Percentiles rank a stretch among this genome's conserved stretches.
These are phyloP conservation scores for Macrosiphum euphorbiae DNA, from an alignment of 2,888 invertebrate genomes.

Conservation along the genomic window DNA sequence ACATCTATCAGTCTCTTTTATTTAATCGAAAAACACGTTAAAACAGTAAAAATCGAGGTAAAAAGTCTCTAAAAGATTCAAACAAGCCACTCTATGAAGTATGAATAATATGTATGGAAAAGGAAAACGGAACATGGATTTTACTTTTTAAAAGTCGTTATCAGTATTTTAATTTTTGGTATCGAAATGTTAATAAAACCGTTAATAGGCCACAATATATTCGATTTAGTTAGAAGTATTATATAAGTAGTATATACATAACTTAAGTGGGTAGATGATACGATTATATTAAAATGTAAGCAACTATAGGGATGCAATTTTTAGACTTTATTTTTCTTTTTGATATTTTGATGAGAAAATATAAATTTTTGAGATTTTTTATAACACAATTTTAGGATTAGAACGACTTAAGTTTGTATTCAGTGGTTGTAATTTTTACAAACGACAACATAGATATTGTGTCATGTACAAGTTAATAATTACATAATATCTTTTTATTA, in stretches of 20 bases:
- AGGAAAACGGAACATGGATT: not conserved
- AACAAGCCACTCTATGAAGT: not conserved
- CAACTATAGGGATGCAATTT: not conserved
- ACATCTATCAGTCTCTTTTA: not conserved
- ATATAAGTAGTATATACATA: not conserved
- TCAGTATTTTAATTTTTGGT: not conserved
- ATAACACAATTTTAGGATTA: not conserved
- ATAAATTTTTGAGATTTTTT: not conserved
- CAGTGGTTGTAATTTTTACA: not conserved
- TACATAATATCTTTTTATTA: not conserved
- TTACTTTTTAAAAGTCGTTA: not conserved
- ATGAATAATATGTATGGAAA: not conserved
- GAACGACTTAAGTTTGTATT: not conserved
- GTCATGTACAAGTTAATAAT: not conserved
- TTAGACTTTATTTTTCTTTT: not conserved
- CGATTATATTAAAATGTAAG: not conserved
- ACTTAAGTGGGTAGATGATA: not conserved
- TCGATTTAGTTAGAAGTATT: not conserved
- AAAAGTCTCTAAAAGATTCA: not conserved
- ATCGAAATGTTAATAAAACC: not conserved
- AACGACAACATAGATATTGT: not conserved
- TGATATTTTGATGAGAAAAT: not conserved
- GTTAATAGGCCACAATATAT: not conserved
- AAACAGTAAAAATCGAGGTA: not conserved
- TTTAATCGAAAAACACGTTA: not conserved